Conservation (phyloP, 2,797 vertebrate species). For the Lepidocolaptes lacrymiger region DNA sequence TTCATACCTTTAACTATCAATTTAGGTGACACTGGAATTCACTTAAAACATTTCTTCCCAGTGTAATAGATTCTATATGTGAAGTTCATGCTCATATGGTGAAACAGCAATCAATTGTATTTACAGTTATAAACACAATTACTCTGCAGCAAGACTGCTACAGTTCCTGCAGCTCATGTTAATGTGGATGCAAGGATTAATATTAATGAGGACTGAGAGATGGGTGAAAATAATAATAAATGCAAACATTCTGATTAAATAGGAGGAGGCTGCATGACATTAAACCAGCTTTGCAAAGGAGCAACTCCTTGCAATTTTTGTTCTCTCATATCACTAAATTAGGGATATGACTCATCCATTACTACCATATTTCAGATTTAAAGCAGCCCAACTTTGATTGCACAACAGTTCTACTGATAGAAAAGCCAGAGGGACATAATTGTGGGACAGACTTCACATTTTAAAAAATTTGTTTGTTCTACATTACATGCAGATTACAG, state of each 20-base stretch:
- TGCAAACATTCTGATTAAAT: conserved; percentile 35
- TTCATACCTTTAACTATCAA: conserved; percentile 51
- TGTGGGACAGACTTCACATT: not conserved
- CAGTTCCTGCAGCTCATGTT: not conserved
- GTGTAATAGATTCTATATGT: not conserved
- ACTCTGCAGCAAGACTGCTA: not conserved
- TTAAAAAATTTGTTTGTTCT: not conserved
- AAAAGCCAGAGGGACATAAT: not conserved
- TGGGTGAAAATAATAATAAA: conserved; percentile 39
- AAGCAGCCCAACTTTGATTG: not conserved
- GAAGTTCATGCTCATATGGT: not conserved
- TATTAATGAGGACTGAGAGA: not conserved
- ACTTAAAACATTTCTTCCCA: conserved; percentile 26
- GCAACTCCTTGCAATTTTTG: not conserved
- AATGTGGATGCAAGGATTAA: not conserved
- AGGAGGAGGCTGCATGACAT: not conserved
- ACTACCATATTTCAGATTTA: not conserved
- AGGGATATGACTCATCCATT: not conserved
- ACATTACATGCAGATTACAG: not conserved
- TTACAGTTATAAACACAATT: conserved; percentile 20
- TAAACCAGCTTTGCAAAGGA: not conserved
- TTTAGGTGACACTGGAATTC: conserved; percentile 17
- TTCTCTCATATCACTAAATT: not conserved
- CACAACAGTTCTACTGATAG: not conserved
- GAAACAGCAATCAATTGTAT: not conserved